A percentile compares a stretch with the other conserved stretches of the same genome.
These are phyloP conservation scores for Nephila pilipes DNA, from an alignment of 1,140 invertebrate genomes.

Conservation along the genomic window DNA sequence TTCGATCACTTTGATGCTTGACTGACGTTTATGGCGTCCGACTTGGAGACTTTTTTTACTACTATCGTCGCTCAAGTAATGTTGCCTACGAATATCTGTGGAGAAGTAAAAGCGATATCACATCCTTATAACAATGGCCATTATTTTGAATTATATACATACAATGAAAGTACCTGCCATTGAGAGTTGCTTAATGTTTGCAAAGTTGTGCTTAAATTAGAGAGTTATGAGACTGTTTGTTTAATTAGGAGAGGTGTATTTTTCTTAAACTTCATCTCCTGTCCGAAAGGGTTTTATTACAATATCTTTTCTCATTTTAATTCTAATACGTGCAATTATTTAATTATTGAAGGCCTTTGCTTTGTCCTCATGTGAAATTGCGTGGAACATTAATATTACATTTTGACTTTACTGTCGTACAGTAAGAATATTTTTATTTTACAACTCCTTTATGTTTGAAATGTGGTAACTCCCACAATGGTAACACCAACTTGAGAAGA, in stretches of 20 bases:
- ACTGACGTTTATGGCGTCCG: slow-evolving; percentile 61
- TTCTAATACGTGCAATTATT: no score
- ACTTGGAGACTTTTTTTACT: slow-evolving; percentile 42
- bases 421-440: no score
- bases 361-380: no score
- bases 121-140: slow-evolving; percentile 44
- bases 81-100: slow-evolving; percentile 23
- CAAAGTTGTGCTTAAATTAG: background rate
- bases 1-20: slow-evolving; percentile 52
- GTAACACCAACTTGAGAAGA: no score
- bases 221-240: background rate
- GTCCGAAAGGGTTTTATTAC: no score
- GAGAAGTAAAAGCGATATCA: slow-evolving; percentile 27
- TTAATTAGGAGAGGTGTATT: background rate
- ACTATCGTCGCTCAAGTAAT: slow-evolving; percentile 2
- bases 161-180: slow-evolving; percentile 25
- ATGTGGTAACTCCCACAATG: no score
- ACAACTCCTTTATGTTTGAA: no score
- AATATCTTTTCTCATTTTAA: no score
- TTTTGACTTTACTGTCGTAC: no score
- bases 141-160: slow-evolving; percentile 55
- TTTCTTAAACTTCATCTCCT: background rate
- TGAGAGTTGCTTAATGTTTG: background rate
- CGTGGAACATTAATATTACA: no score
- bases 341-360: no score